These are phyloP conservation scores for Phymorhynchus buccinoides DNA, from an alignment of 1,140 invertebrate species.

Conservation along the genomic window DNA sequence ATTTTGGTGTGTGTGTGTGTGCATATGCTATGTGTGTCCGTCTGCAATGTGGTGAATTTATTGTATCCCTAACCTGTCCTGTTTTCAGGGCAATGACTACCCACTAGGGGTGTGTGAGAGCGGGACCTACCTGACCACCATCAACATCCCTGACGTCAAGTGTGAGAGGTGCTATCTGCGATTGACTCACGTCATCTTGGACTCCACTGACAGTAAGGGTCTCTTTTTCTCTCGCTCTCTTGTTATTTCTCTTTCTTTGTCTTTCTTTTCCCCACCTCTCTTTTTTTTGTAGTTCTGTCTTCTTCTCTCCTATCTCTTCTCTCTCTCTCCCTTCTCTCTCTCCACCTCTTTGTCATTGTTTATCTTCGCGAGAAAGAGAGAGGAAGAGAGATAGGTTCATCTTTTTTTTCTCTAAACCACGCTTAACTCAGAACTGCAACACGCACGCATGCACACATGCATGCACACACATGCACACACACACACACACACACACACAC, in stretches of 20 bases:
- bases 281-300: neutral
- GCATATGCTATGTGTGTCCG: too few relatives aligned
- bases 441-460: too few relatives aligned
- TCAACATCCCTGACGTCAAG: constrained; percentile 50
- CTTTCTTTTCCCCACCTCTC: neutral
- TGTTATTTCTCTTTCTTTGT: neutral
- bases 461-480: too few relatives aligned
- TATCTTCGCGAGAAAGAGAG: too few relatives aligned
- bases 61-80: neutral
- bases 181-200: neutral
- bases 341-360: too few relatives aligned
- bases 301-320: too few relatives aligned
- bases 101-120: constrained; percentile 48
- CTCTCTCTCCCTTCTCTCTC: too few relatives aligned
- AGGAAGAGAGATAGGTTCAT: too few relatives aligned
- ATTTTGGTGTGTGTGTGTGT: too few relatives aligned
- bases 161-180: constrained; percentile 50
- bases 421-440: too few relatives aligned
- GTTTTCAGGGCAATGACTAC: constrained; percentile 45
- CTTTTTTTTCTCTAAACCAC: too few relatives aligned
- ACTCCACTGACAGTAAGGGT: neutral
- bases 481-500: too few relatives aligned
- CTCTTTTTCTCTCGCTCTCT: neutral
- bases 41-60: neutral
- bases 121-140: constrained; percentile 53